Evolutionary conservation across 2,888 invertebrate genomes (phyloP).

Genomic region (Pocota personata): DNA sequence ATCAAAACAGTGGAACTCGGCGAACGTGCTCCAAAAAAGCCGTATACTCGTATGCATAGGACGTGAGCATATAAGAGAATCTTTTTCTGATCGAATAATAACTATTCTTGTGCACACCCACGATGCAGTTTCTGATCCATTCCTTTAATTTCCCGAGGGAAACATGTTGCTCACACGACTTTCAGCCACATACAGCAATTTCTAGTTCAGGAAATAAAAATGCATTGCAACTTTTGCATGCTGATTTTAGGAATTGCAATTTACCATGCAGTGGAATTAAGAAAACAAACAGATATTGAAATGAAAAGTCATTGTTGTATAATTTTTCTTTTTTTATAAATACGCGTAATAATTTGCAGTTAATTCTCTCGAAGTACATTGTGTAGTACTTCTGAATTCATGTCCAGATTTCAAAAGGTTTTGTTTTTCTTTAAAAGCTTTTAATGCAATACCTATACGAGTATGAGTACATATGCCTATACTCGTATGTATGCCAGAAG

Average conservation of each 20-base stretch:
- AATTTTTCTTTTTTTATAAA: too few species aligned
- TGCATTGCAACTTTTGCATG: background rate
- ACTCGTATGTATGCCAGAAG: background rate
- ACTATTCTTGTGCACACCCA: too few species aligned
- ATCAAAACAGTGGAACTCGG: too few species aligned
- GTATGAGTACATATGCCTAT: background rate
- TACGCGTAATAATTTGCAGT: too few species aligned
- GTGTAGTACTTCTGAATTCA: background rate
- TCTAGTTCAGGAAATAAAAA: background rate
- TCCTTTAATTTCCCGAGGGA: slow-evolving; percentile 2
- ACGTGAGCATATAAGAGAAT: too few species aligned
- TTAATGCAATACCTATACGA: background rate
- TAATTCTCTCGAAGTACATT: too few species aligned
- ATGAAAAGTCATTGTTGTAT: too few species aligned
- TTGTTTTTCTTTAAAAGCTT: background rate
- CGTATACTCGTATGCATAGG: too few species aligned
- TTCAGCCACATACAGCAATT: background rate
- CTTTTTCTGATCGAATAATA: background rate
- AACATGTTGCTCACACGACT: background rate
- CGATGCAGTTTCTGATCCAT: background rate
- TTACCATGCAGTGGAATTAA: too few species aligned
- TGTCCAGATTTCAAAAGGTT: background rate
- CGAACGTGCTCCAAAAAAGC: too few species aligned
- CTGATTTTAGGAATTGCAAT: background rate
- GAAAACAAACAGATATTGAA: too few species aligned